Evolutionary conservation across 2,797 vertebrate genomes (phyloP), one percentile per base, ranked within the genome.

Genomic region (Acanthiza pusilla): DNA sequence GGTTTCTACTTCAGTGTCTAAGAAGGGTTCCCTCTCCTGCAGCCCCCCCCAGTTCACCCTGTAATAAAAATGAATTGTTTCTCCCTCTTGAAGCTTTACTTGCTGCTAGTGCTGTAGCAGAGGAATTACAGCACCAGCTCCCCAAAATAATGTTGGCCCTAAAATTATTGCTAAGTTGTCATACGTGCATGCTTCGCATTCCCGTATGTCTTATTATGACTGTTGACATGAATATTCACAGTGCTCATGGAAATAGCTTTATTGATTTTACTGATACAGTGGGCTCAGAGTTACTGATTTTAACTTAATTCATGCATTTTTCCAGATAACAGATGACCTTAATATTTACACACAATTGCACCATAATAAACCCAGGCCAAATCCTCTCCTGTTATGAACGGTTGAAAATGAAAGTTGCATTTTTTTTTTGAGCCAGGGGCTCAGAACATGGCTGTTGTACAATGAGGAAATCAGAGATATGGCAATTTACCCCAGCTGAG

Each of bases 301-400:
- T 89, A 89, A 89, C 90, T 93, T 93, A 94, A 97, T 96, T 94
- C 94, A 77, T 94, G 90, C 78, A 85, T 96, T 91, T 94, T 92
- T 94, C 95, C 80, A 80, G 90, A 94, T 95, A 96, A 95, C 86
- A 87, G 71, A 89, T 94, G 91, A 94, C 96, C 95, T 96, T 94
- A 93, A 94, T 96, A 94, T 96, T 97, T 97, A 83, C 93, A 94
- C 81, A 74, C 75, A 74, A 77, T 94, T 94, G 72, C 94, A 85
- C 81, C 74, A 91, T 68, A 84, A 94, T 86, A 94, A 94, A 93
- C 71, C 38, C 57, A 48, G 47, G 85, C 75, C 86, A 96, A 86
- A 89, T 94, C 74, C 76, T 89, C 83, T 93, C 53, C 93, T 92
- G 53, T 82, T 87, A 65, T 53, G 84, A 96, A 94, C 43, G 62